Conservation (phyloP, 2,113 vertebrate genomes). For the Oxyura jamaicensis region DNA sequence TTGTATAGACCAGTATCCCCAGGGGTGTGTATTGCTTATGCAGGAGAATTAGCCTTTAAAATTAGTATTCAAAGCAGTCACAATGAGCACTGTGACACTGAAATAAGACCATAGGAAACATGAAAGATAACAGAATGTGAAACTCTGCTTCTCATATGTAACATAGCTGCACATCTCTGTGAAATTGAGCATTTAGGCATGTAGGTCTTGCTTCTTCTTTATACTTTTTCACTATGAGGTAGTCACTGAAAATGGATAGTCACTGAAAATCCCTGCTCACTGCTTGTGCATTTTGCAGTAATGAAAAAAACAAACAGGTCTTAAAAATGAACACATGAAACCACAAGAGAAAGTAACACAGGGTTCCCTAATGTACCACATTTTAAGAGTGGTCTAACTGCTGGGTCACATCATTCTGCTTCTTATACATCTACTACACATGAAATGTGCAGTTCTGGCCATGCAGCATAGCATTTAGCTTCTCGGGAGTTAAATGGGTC, state of each 20-base stretch:
- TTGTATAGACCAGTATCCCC: neutral
- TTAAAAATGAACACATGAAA: neutral
- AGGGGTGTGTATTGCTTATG: neutral
- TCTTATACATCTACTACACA: neutral
- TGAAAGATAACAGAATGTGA: neutral
- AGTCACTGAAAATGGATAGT: neutral
- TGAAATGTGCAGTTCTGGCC: neutral
- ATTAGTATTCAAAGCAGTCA: neutral
- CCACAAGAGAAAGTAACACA: neutral
- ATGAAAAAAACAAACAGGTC: neutral
- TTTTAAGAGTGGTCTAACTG: neutral
- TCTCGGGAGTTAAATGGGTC: neutral
- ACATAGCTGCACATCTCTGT: neutral
- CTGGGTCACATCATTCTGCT: neutral
- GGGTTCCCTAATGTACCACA: neutral
- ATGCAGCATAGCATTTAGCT: neutral
- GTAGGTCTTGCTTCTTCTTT: neutral
- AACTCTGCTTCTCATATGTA: neutral
- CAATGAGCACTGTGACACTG: neutral
- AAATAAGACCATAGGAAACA: neutral
- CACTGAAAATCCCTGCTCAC: neutral
- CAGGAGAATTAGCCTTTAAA: neutral
- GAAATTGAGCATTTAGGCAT: neutral
- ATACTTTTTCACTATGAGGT: neutral
- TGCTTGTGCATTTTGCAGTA: neutral